Percentiles rank a stretch among this genome's conserved stretches.
Evolutionary conservation across 2,888 invertebrate species (phyloP).

Genomic region (Mythimna pallens): DNA sequence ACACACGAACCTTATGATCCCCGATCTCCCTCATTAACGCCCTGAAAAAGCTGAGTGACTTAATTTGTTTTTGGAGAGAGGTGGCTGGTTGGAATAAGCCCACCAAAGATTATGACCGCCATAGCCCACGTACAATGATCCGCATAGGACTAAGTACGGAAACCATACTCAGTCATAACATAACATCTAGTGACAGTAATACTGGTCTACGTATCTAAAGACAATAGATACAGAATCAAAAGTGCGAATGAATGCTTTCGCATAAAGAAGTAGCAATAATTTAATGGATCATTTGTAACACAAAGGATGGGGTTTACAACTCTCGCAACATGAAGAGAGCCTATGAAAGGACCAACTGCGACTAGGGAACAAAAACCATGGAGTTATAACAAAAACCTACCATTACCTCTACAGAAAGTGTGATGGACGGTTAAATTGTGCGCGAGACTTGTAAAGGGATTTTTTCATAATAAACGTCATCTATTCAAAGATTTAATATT

Average conservation of each 20-base stretch:
- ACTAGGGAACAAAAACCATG: constrained; percentile 74
- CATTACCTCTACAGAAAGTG: constrained; percentile 67
- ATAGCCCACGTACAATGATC: no score
- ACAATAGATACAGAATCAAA: constrained; percentile 6
- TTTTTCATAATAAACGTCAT: constrained; percentile 75
- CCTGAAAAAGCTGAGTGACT: no score
- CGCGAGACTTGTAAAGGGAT: constrained; percentile 68
- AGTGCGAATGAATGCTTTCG: constrained; percentile 44
- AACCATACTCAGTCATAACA: no score
- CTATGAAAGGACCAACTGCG: constrained; percentile 69
- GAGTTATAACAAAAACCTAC: constrained; percentile 74
- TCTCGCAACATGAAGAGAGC: constrained; percentile 63
- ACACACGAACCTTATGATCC: no score
- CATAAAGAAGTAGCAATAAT: constrained; percentile 78
- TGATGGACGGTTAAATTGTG: constrained; percentile 84
- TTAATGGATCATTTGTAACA: constrained; percentile 81
- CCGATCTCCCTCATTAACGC: no score
- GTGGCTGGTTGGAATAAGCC: no score
- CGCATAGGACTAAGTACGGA: no score
- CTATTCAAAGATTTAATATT: constrained; percentile 70
- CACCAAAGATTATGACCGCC: no score
- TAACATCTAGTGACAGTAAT: background rate
- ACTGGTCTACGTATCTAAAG: background rate
- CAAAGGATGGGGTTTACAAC: constrained; percentile 71
- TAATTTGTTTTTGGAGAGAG: no score